Evolutionary conservation across 2,888 invertebrate species (phyloP), one percentile per base, ranked within the genome.

Genomic region (Carpatolechia fugitivella): DNA sequence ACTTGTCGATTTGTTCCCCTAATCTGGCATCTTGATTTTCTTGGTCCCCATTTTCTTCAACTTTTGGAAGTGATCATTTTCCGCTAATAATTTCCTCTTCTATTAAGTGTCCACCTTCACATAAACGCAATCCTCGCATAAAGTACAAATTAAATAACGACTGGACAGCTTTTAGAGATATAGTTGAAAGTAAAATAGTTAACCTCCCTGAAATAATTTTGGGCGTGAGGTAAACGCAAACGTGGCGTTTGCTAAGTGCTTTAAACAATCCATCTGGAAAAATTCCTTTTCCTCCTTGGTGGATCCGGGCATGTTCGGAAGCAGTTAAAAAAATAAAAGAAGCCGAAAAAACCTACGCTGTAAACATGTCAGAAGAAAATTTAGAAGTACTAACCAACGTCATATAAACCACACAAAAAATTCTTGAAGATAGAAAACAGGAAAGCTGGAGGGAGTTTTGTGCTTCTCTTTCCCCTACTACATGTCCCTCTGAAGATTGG

Each of bases 61-160:
- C 38, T 5, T 48, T 47, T 41, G 40, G 49, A 6, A 55, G 50
- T 41, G 49, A 55, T 13, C 49, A 55, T 50, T 55, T 55, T 33
- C 54, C 49, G 2, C 29, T 48, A 5, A 31, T 48, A 10, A 48
- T 48, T 35, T 14, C 16, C 7, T 7, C 29, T 16, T 16, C 33
- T 13, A 48, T 33, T 33, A 11, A 33, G 33, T 10, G n/a, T 10
- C n/a, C 3, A 14, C 16, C 33, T 20, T 1, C 48, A 13, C 20
- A 5, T 33, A 33, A 10, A 33, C 14, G 48, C 4, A 14, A 13
- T 7, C 48, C 48, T 33, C 48, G 31, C 16, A 4, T 48, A 4
- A 48, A 48, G 13, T 30, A 11, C 1, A 46, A 29, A 29, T 18
- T 14, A 16, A 14, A 8, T 14, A 40, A 40, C 14, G 16, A 14